Evolutionary conservation across 2,888 invertebrate species (phyloP).

Genomic region (Dasypogon diadema): DNA sequence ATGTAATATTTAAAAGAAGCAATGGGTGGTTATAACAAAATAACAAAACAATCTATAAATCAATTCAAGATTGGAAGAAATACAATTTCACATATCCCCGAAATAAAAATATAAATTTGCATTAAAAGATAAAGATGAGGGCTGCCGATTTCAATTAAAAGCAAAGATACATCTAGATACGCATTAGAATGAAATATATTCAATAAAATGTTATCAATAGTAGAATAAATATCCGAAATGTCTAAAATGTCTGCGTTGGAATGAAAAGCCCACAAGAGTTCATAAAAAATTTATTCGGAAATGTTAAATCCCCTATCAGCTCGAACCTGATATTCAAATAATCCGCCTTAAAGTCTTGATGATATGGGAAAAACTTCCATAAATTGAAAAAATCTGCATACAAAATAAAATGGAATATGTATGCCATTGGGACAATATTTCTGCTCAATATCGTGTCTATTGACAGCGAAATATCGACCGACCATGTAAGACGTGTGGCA

Average conservation of each 20-base stretch:
- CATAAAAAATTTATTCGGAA: conserved; percentile 41
- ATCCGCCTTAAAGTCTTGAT: conserved; percentile 46
- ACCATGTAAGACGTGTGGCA: conserved; percentile 31
- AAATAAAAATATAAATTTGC: too few relatives aligned
- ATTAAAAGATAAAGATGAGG: too few relatives aligned
- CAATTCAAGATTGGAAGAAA: too few relatives aligned
- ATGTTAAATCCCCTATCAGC: conserved; percentile 35
- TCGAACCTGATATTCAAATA: conserved; percentile 33
- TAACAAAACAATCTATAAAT: too few relatives aligned
- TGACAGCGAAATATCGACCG: conserved; percentile 48
- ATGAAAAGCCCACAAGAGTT: not conserved
- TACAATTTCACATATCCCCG: too few relatives aligned
- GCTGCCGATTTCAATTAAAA: too few relatives aligned
- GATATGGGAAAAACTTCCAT: conserved; percentile 29
- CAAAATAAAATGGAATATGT: conserved; percentile 40
- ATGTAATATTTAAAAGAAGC: too few relatives aligned
- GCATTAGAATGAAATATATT: too few relatives aligned
- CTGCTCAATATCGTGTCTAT: conserved; percentile 48
- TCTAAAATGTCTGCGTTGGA: not conserved
- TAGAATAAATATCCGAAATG: too few relatives aligned
- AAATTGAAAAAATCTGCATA: conserved; percentile 35
- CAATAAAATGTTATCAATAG: too few relatives aligned
- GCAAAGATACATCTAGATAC: too few relatives aligned
- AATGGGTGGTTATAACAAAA: too few relatives aligned
- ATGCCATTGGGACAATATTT: conserved; percentile 50